Conservation (phyloP, 1,140 invertebrate species). For the Drosophila grimshawi region DNA sequence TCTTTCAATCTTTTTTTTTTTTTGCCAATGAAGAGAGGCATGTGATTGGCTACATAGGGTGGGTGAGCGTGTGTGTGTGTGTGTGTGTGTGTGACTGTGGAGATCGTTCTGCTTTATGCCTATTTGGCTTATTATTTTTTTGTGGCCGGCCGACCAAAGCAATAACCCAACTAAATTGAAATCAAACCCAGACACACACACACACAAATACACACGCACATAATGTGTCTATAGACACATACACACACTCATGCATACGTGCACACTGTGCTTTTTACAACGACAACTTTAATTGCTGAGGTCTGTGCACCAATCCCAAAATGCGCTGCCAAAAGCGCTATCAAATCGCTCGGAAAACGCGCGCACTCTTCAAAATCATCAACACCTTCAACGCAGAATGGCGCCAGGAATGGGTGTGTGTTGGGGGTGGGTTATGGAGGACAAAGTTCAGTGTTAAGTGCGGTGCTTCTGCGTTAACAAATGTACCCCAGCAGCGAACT, state of each 20-base stretch:
- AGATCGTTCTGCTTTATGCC: slow-evolving; percentile 63
- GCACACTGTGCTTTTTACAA: slow-evolving; percentile 41
- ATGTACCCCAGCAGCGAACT: slow-evolving; percentile 14
- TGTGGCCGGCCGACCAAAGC: slow-evolving; percentile 62
- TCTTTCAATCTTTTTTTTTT: background rate
- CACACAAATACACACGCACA: slow-evolving; percentile 3
- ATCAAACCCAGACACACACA: slow-evolving; percentile 65
- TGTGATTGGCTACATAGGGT: too few species aligned
- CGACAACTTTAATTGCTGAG: slow-evolving; percentile 71
- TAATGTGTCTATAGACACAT: background rate
- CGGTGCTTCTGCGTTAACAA: slow-evolving; percentile 66
- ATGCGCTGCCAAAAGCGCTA: slow-evolving; percentile 67
- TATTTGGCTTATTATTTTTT: slow-evolving; percentile 76
- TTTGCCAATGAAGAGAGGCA: slow-evolving; percentile 5
- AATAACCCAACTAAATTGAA: slow-evolving; percentile 76
- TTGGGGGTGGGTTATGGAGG: background rate
- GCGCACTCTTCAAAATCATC: slow-evolving; percentile 42
- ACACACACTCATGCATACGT: background rate
- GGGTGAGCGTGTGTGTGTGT: background rate
- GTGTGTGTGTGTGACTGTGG: background rate
- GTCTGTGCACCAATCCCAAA: slow-evolving; percentile 58
- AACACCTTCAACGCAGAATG: slow-evolving; percentile 58
- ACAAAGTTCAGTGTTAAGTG: slow-evolving; percentile 61
- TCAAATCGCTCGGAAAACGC: slow-evolving; percentile 76
- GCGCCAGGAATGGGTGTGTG: background rate